Percentiles rank a stretch among this genome's conserved stretches.
These are phyloP conservation scores for Alosa alosa DNA, from an alignment of 2,113 vertebrate species.

Conservation along the genomic window DNA sequence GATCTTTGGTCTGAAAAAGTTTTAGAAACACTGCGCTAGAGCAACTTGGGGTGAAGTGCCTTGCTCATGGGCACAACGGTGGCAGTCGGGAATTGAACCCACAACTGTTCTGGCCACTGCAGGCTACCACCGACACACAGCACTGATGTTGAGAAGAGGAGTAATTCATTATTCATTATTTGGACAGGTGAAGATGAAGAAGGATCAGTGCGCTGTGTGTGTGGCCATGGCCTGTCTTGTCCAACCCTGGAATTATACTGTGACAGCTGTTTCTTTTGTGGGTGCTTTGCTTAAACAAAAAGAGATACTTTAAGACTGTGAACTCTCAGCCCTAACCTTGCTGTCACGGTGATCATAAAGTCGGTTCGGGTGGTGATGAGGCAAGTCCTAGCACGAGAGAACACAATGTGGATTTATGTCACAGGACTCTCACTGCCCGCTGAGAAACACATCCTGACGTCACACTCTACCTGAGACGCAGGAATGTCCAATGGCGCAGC, in stretches of 20 bases:
- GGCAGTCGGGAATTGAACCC: too few species aligned
- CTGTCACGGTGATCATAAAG: slow-evolving; percentile 26
- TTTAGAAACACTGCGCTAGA: too few species aligned
- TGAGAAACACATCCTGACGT: not conserved
- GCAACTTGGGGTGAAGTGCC: too few species aligned
- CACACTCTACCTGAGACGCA: not conserved
- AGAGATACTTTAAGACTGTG: not conserved
- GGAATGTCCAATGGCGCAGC: not conserved
- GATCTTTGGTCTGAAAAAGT: too few species aligned
- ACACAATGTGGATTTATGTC: slow-evolving; percentile 28
- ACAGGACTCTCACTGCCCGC: slow-evolving; percentile 37
- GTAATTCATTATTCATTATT: not conserved
- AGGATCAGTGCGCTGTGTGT: not conserved
- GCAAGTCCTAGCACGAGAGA: slow-evolving; percentile 43
- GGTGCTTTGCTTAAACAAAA: slow-evolving; percentile 11
- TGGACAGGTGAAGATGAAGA: not conserved
- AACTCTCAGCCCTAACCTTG: slow-evolving; percentile 31
- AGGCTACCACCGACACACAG: not conserved
- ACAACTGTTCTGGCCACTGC: too few species aligned
- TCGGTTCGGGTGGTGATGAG: slow-evolving; percentile 1
- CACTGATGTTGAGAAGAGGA: not conserved
- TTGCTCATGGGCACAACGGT: too few species aligned
- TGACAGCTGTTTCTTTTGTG: slow-evolving; percentile 3
- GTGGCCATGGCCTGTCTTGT: not conserved
- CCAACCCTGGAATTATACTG: not conserved